These are phyloP conservation scores for Xenus cinereus DNA, from an alignment of 2,113 vertebrate species.

Conservation along the genomic window DNA sequence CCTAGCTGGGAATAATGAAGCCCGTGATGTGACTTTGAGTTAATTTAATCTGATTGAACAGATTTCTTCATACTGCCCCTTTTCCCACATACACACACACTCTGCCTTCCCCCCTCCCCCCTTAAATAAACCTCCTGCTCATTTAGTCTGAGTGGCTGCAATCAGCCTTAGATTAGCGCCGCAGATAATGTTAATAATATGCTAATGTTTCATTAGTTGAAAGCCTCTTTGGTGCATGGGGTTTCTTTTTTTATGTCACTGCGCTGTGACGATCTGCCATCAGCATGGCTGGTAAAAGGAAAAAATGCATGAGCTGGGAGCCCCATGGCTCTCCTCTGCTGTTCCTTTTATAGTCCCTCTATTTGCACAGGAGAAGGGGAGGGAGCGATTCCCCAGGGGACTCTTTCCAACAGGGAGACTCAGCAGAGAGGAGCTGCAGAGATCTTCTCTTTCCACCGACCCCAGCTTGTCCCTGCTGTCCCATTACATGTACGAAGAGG, in stretches of 20 bases:
- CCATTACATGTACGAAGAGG: background rate
- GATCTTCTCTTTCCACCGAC: background rate
- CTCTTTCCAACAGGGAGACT: background rate
- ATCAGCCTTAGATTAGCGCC: constrained; percentile 78
- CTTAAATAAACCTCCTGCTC: constrained; percentile 80
- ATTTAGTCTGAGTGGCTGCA: constrained; percentile 79
- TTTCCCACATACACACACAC: background rate
- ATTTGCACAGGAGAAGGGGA: constrained; percentile 15
- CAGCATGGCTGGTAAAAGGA: constrained; percentile 42
- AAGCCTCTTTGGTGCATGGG: constrained; percentile 70
- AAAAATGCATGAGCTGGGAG: constrained; percentile 32
- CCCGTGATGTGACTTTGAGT: constrained; percentile 12
- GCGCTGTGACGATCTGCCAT: constrained; percentile 47
- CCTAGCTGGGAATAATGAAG: background rate
- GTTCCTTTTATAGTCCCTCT: constrained; percentile 2
- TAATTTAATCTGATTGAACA: constrained; percentile 61
- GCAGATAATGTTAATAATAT: constrained; percentile 84
- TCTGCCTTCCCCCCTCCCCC: background rate
- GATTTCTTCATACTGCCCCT: constrained; percentile 43
- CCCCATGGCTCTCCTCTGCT: constrained; percentile 50
- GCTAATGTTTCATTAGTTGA: constrained; percentile 92
- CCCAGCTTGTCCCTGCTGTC: background rate
- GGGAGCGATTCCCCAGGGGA: background rate
- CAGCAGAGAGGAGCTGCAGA: background rate
- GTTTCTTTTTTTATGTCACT: constrained; percentile 72